Evolutionary conservation across 2,797 vertebrate genomes (phyloP).

Genomic region (Bradypus variegatus): DNA sequence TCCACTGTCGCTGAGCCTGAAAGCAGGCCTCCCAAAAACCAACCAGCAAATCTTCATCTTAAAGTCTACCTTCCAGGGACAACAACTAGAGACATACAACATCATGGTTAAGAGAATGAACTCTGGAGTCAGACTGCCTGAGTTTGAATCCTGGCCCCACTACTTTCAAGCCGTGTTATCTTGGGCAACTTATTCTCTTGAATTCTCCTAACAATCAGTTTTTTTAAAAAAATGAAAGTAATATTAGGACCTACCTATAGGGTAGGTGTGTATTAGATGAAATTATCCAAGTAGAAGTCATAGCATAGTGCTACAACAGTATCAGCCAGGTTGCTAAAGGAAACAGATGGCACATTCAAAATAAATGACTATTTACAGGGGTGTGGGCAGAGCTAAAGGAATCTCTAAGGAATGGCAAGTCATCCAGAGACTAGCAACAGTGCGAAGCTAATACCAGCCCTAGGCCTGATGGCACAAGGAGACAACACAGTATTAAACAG

Average conservation of each 20-base stretch:
- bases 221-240: constrained; percentile 34
- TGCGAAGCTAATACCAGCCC: constrained; percentile 11
- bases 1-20: not conserved
- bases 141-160: not conserved
- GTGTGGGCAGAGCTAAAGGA: constrained; percentile 49
- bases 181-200: not conserved
- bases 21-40: not conserved
- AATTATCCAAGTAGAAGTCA: constrained; percentile 15
- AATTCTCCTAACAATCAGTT: not conserved
- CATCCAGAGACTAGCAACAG: constrained; percentile 9
- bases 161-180: not conserved
- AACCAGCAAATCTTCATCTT: not conserved
- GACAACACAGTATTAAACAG: constrained; percentile 7
- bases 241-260: constrained; percentile 29
- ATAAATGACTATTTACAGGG: constrained; percentile 55
- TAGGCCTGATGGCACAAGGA: not conserved
- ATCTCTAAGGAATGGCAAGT: constrained; percentile 10
- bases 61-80: not conserved
- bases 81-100: not conserved
- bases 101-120: not conserved
- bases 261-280: constrained; percentile 8
- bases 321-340: constrained; percentile 45
- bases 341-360: constrained; percentile 55
- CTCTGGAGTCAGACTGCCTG: not conserved
- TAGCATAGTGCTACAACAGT: constrained; percentile 17